Evolutionary conservation across 2,888 invertebrate genomes (phyloP), one percentile per base, ranked within the genome.

Genomic region (Cerastis rubricosa): DNA sequence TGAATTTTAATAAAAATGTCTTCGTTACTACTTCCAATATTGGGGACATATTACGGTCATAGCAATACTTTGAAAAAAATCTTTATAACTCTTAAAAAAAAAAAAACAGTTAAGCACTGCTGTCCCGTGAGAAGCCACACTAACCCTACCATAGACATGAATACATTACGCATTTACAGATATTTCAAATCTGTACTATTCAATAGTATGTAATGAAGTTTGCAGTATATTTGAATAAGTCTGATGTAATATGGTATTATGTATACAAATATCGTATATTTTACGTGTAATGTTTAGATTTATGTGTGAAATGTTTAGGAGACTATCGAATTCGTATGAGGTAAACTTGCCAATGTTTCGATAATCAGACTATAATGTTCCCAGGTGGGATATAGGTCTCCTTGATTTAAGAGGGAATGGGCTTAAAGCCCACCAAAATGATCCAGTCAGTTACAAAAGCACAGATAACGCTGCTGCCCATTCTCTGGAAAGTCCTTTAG

Each of bases 151-250:
- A 4, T 51, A 71, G 71, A 59, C 59, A 76, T 78, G 86, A 84
- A 84, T 80, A 80, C 85, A 85, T 70, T n/a, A n/a, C n/a, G 74
- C 88, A 19, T 84, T 89, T 80, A 79, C 76, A 80, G 83, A 81
- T 80, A 88, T 85, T 85, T 85, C 84, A 87, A 87, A 89, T 89
- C 84, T 83, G 73, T 71, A 79, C 75, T 59, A 76, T 85, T 89
- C 83, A 88, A 89, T 88, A 79, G 82, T 78, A 76, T 87, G 79
- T 89, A 89, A 87, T 87, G 87, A 88, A 86, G 88, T 83, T 81
- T 76, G 78, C 64, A 76, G 82, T 88, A 75, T 87, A 85, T 87
- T 78, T 87, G 71, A 80, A 84, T 87, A 83, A 87, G 85, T 79
- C 82, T 82, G 75, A 87, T 68, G 76, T 83, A 88, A 79, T 81